These are phyloP conservation scores for Pyralis farinalis DNA, from an alignment of 2,888 invertebrate species.

Conservation along the genomic window DNA sequence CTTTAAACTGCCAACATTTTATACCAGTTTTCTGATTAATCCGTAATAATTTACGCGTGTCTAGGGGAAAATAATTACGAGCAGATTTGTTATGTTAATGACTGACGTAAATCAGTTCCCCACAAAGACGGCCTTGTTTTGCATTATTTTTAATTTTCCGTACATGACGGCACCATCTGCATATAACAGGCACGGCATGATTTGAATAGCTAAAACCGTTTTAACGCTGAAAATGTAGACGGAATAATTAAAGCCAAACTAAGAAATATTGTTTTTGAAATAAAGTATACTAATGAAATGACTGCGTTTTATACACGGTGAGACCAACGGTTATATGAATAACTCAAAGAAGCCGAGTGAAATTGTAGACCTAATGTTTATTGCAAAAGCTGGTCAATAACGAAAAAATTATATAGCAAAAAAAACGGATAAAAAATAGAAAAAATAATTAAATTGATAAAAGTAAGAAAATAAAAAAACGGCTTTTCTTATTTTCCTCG, in stretches of 20 bases:
- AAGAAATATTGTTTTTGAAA: too few relatives aligned
- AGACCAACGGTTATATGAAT: too few relatives aligned
- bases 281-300: too few relatives aligned
- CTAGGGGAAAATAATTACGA: conserved; percentile 22
- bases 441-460: too few relatives aligned
- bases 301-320: too few relatives aligned
- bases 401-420: too few relatives aligned
- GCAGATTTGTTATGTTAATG: conserved; percentile 30
- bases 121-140: background rate
- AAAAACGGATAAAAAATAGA: too few relatives aligned
- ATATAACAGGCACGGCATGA: conserved; percentile 56
- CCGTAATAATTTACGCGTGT: conserved; percentile 9
- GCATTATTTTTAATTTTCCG: conserved; percentile 27
- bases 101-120: conserved; percentile 20
- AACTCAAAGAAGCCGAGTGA: too few relatives aligned
- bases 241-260: background rate
- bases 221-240: conserved; percentile 28
- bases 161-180: conserved; percentile 49
- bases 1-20: conserved; percentile 1
- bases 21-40: conserved; percentile 9
- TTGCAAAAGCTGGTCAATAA: too few relatives aligned
- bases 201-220: conserved; percentile 38
- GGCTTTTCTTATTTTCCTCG: too few relatives aligned
- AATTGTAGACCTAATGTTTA: too few relatives aligned
- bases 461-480: too few relatives aligned